phyloP scores from a whole-genome alignment of 1,140 invertebrate genomes.

The Rhopalosiphum padi region DNA sequence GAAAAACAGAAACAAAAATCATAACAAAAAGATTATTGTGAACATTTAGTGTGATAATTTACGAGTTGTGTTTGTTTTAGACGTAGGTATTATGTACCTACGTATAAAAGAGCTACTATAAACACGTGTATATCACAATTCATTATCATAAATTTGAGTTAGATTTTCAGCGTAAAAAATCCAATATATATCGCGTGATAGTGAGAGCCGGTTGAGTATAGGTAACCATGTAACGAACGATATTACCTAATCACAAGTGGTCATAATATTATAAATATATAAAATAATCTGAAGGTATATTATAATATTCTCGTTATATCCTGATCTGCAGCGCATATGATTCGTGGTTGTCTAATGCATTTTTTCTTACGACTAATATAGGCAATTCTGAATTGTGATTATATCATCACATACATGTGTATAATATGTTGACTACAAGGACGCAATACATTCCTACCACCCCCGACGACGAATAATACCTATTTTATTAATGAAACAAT shows the following conservation, averaged over 20 bases:
- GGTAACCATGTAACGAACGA: neutral
- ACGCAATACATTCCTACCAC: neutral
- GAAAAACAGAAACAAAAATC: neutral
- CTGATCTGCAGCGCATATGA: neutral
- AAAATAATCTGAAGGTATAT: neutral
- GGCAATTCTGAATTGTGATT: too few relatives aligned
- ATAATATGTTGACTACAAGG: neutral
- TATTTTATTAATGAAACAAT: neutral
- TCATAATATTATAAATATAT: neutral
- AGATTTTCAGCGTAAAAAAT: neutral
- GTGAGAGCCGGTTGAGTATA: neutral
- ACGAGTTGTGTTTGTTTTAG: neutral
- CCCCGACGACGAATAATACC: too few relatives aligned
- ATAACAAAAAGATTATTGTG: neutral
- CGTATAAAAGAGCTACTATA: too few relatives aligned
- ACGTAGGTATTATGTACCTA: neutral
- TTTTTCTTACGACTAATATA: neutral
- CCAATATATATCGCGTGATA: neutral
- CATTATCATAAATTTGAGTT: neutral
- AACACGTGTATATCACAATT: neutral
- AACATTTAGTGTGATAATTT: slow-evolving; percentile 1
- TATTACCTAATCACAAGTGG: neutral
- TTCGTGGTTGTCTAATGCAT: neutral
- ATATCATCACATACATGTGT: too few relatives aligned
- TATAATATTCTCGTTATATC: neutral